phyloP scores from a whole-genome alignment of 2,888 invertebrate genomes.

The Eupithecia insigniata region DNA sequence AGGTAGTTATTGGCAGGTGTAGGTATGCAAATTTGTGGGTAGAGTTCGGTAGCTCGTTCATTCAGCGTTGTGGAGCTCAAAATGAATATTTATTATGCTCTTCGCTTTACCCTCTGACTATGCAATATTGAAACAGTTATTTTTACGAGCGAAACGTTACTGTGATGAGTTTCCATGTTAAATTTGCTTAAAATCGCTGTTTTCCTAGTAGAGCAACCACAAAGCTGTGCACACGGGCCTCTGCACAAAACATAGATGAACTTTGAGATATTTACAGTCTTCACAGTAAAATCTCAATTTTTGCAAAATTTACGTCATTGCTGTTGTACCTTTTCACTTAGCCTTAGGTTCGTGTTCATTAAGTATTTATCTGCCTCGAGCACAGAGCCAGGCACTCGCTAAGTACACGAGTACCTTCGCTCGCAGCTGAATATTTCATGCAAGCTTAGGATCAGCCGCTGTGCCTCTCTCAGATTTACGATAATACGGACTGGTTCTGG shows the following conservation, averaged over 20 bases:
- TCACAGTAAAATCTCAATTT: background rate
- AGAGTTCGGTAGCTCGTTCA: background rate
- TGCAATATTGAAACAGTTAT: background rate
- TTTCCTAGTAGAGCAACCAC: background rate
- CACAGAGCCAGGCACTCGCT: background rate
- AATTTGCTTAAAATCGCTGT: background rate
- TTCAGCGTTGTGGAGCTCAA: background rate
- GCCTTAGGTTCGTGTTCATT: conserved; percentile 6
- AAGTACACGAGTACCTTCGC: background rate
- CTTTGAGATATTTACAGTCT: background rate
- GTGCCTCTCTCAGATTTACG: conserved; percentile 21
- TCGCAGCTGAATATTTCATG: conserved; percentile 28
- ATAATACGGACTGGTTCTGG: background rate
- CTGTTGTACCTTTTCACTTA: background rate
- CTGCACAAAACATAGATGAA: background rate
- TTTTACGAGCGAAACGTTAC: background rate
- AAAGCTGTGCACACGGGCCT: background rate
- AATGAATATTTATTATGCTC: conserved; percentile 13
- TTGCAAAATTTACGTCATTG: background rate
- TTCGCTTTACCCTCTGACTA: background rate
- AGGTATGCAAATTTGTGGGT: background rate
- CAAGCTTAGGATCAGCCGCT: conserved; percentile 16
- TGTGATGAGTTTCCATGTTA: background rate
- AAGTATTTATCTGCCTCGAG: conserved; percentile 16
- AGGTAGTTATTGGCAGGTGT: background rate